Evolutionary conservation across 2,797 vertebrate species (phyloP).

Genomic region (Mus minutoides): DNA sequence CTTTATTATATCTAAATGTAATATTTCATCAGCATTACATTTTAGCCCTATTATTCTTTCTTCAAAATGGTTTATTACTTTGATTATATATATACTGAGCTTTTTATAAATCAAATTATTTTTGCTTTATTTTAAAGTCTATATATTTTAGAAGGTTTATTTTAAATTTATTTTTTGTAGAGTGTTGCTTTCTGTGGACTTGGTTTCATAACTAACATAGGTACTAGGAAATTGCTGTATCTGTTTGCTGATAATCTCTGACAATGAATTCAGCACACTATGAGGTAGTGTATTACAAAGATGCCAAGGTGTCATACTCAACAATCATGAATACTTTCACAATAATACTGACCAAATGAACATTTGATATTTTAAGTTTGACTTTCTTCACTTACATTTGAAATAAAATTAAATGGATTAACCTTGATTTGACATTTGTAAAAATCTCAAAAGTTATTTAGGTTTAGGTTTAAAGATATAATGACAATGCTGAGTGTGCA

Average conservation of each 20-base stretch:
- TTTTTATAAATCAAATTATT: background rate
- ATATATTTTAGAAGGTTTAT: background rate
- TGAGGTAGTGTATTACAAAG: background rate
- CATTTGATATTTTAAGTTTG: background rate
- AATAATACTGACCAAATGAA: background rate
- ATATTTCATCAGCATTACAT: background rate
- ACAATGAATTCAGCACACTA: background rate
- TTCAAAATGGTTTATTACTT: background rate
- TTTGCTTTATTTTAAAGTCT: background rate
- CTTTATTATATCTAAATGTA: background rate
- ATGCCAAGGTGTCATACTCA: background rate
- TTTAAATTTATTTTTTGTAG: background rate
- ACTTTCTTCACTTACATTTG: background rate
- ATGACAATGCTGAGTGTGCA: background rate
- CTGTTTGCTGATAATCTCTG: background rate
- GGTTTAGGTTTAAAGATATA: background rate
- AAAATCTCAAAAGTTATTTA: background rate
- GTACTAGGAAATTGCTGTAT: background rate
- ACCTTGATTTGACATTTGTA: background rate
- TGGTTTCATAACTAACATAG: background rate
- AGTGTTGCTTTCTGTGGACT: too few species aligned
- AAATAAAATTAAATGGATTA: slow-evolving; percentile 14
- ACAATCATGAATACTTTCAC: background rate
- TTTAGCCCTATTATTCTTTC: background rate
- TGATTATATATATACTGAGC: background rate